These are phyloP conservation scores for Trichoplusia ni DNA, from an alignment of 1,140 invertebrate species.

Conservation along the genomic window DNA sequence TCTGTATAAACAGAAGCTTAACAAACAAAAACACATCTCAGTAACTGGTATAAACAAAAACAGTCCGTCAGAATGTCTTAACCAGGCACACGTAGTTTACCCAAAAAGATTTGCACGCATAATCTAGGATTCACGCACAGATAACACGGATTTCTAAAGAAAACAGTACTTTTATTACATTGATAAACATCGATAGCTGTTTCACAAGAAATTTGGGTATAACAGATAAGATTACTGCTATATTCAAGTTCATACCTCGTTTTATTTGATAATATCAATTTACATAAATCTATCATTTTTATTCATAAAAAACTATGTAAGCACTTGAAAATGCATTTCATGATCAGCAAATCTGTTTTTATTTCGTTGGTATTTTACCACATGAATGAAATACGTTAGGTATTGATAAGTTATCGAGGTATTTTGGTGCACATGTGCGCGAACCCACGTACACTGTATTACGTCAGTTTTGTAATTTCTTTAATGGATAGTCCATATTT, in stretches of 20 bases:
- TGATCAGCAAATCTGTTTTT: too few relatives aligned
- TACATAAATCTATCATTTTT: neutral
- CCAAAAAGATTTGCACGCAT: neutral
- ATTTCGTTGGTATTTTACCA: too few relatives aligned
- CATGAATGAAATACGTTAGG: too few relatives aligned
- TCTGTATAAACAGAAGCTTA: too few relatives aligned
- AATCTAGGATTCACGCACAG: neutral
- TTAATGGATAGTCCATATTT: too few relatives aligned
- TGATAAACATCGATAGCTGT: neutral
- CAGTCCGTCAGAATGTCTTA: too few relatives aligned
- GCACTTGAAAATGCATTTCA: neutral
- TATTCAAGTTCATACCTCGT: neutral
- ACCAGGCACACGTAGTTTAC: too few relatives aligned
- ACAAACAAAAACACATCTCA: too few relatives aligned
- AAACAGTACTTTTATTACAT: neutral
- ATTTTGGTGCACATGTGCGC: too few relatives aligned
- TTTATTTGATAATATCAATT: neutral
- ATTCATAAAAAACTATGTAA: neutral
- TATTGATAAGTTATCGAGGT: too few relatives aligned
- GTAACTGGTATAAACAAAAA: neutral
- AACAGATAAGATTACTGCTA: neutral
- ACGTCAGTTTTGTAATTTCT: too few relatives aligned
- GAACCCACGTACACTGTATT: too few relatives aligned
- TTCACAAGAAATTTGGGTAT: neutral
- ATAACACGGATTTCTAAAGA: constrained; percentile 7